Base-by-base conservation (phyloP, 2,113 vertebrate species). In the Mesitornis unicolor region DNA sequence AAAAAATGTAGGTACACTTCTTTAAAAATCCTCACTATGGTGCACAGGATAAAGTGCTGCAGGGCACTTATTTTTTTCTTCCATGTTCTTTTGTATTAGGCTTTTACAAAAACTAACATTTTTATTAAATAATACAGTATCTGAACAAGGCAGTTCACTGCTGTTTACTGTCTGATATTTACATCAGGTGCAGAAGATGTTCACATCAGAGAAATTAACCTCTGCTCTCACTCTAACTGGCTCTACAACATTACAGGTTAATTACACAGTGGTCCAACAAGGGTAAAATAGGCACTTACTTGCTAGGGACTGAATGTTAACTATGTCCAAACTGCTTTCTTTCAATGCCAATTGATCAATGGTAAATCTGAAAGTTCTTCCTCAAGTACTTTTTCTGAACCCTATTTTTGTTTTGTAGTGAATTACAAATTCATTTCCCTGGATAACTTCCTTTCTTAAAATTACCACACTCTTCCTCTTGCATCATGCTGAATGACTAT, bases 401-500 rank as follows among this genome's bases (percentile, higher is more conserved):
- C 3, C 16, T n/a, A 16, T 9, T 60, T 65, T 69, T 28, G 22
- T 42, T 79, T 84, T 40, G 42, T 61, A 53, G 18, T 14, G 51
- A 93, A 65, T 13, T 9, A 50, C 11, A 80, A 53, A 45, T 15
- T 16, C 57, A 45, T 51, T 29, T 76, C n/a, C 43, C 40, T 50
- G 22, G 40, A 36, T 79, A 76, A 61, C 17, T 24, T 56, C n/a
- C 60, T 42, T n/a, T 51, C 64, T 78, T 75, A 51, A 86, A 84
- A 75, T 40, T 22, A n/a, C 15, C n/a, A 57, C 31, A 60, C 10
- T 11, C 11, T 31, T 67, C 18, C 64, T 38, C 40, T 87, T 51
- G 40, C 1, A 2, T 25, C 51, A 16, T 0, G 0, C 16, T 64
- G 28, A 40, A 70, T 4, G 24, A 69, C 20, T 28, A 11, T 0